phyloP scores from a whole-genome alignment of 92 coral and sea anemone genomes.

The Siderastrea radians region DNA sequence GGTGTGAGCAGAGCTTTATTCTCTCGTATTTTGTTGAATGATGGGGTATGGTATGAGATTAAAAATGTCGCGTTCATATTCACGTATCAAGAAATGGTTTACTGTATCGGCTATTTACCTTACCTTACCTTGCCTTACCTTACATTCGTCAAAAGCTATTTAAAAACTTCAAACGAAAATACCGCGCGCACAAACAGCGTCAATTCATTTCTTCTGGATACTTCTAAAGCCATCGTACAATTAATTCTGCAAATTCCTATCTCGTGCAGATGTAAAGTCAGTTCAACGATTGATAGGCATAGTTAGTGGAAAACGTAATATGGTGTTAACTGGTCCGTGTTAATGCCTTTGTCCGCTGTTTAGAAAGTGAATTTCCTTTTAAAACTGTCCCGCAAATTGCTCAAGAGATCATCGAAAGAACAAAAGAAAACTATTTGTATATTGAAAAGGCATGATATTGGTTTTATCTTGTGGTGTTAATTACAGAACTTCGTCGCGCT shows the following conservation, averaged over 20 bases:
- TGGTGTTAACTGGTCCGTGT: not conserved
- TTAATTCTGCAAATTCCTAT: not conserved
- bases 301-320: not conserved
- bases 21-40: too few species aligned
- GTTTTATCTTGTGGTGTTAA: not conserved
- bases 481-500: slow-evolving; percentile 2
- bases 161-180: not conserved
- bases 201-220: not conserved
- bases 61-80: too few species aligned
- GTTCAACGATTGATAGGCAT: not conserved
- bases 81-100: too few species aligned
- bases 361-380: not conserved
- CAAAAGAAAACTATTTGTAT: not conserved
- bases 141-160: too few species aligned
- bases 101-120: too few species aligned
- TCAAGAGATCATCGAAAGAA: not conserved
- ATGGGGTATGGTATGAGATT: too few species aligned
- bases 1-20: too few species aligned
- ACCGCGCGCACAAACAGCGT: not conserved
- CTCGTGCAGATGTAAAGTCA: not conserved
- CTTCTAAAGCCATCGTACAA: slow-evolving; percentile 14
- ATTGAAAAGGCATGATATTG: not conserved
- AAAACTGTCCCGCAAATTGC: not conserved
- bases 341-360: not conserved
- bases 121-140: too few species aligned